Conservation (phyloP, 2,888 invertebrate species). For the Morpho helenor region DNA sequence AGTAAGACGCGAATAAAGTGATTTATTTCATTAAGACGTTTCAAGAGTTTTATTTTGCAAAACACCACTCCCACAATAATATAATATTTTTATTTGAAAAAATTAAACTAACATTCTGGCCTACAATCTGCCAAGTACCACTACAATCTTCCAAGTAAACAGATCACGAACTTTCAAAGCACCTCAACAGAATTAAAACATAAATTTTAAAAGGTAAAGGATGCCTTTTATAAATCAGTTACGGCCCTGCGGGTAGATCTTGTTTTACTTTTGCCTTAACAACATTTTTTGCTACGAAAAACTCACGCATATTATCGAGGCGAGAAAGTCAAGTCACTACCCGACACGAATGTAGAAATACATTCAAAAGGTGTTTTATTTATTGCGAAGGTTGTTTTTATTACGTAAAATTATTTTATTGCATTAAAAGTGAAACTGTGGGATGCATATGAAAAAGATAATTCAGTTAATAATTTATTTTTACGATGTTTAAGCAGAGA, state of each 20-base stretch:
- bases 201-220: slow-evolving; percentile 3
- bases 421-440: slow-evolving; percentile 14
- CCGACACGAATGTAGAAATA: slow-evolving; percentile 39
- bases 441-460: slow-evolving; percentile 5
- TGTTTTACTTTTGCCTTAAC: slow-evolving; percentile 51
- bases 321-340: slow-evolving; percentile 53
- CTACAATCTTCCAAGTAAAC: no score
- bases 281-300: slow-evolving; percentile 50
- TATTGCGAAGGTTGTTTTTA: slow-evolving; percentile 15
- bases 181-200: neutral
- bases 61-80: no score
- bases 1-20: no score
- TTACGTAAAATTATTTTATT: slow-evolving; percentile 17
- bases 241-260: slow-evolving; percentile 35
- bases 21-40: no score
- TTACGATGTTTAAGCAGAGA: neutral
- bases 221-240: slow-evolving; percentile 15
- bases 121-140: no score
- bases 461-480: slow-evolving; percentile 2
- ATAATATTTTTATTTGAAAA: no score
- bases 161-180: neutral
- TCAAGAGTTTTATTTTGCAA: no score
- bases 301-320: slow-evolving; percentile 44
- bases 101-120: no score
- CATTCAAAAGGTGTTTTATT: slow-evolving; percentile 16